Percentiles rank a stretch among this genome's conserved stretches.
Evolutionary conservation across 2,888 invertebrate species (phyloP).

Genomic region (Pediacus dermestoides): DNA sequence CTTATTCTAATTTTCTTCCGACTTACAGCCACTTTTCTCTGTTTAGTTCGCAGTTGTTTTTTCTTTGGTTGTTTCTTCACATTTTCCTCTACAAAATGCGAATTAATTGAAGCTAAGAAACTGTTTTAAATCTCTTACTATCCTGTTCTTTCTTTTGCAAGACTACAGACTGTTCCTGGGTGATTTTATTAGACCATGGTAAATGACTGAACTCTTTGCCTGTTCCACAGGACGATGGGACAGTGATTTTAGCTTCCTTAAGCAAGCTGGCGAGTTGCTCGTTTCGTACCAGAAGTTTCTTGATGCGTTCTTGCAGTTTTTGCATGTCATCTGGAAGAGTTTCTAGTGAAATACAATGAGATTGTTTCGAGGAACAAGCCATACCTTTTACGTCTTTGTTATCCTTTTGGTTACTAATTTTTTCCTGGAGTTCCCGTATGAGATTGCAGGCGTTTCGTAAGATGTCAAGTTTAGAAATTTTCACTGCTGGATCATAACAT

Average conservation of each 20-base stretch:
- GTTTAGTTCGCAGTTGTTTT: constrained; percentile 8
- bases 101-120: neutral
- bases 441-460: constrained; percentile 45
- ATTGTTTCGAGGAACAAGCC: neutral
- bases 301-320: constrained; percentile 44
- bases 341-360: neutral
- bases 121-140: constrained; percentile 32
- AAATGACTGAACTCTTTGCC: constrained; percentile 35
- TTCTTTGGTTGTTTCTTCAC: constrained; percentile 12
- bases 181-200: constrained; percentile 41
- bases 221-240: constrained; percentile 41
- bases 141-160: constrained; percentile 41
- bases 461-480: constrained; percentile 48
- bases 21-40: neutral
- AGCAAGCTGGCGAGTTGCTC: constrained; percentile 46
- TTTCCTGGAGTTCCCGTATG: constrained; percentile 46
- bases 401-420: constrained; percentile 31
- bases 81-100: constrained; percentile 33
- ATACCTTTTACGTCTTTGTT: constrained; percentile 29
- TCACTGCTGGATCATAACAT: constrained; percentile 49
- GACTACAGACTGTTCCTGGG: constrained; percentile 38
- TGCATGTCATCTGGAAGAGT: constrained; percentile 40
- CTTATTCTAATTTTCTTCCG: constrained; percentile 2
- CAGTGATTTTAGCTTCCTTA: constrained; percentile 46
- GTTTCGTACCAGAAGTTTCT: constrained; percentile 44